phyloP scores from a whole-genome alignment of 2,797 vertebrate species.

The Diceros bicornis region DNA sequence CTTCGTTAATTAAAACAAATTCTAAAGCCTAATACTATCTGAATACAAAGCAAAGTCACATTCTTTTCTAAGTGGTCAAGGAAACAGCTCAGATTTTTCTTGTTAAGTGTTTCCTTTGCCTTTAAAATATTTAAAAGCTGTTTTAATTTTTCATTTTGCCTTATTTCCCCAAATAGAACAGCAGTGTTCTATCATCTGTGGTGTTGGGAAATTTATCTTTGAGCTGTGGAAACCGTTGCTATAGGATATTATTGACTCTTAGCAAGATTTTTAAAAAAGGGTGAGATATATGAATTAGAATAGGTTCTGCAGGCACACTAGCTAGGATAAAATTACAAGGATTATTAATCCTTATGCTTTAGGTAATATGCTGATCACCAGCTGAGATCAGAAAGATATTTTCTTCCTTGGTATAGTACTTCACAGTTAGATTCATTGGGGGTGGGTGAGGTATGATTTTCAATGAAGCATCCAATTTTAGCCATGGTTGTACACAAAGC shows the following conservation, averaged over 20 bases:
- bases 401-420: conserved; percentile 35
- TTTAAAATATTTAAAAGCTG: neutral
- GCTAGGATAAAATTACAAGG: conserved; percentile 22
- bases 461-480: conserved; percentile 20
- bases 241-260: neutral
- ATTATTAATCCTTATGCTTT: conserved; percentile 40
- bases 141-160: neutral
- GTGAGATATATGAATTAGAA: neutral
- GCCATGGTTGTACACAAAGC: neutral
- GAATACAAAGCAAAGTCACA: neutral
- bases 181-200: neutral
- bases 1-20: neutral
- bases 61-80: neutral
- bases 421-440: neutral
- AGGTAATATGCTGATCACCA: neutral
- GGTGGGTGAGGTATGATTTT: neutral
- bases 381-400: neutral
- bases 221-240: neutral
- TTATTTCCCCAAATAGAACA: neutral
- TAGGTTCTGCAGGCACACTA: neutral
- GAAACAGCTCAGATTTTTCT: neutral
- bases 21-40: neutral
- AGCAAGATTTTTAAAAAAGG: neutral
- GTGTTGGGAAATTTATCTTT: neutral
- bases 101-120: neutral